These are phyloP conservation scores for Synergus gifuensis DNA, from an alignment of 2,888 invertebrate species.

Conservation along the genomic window DNA sequence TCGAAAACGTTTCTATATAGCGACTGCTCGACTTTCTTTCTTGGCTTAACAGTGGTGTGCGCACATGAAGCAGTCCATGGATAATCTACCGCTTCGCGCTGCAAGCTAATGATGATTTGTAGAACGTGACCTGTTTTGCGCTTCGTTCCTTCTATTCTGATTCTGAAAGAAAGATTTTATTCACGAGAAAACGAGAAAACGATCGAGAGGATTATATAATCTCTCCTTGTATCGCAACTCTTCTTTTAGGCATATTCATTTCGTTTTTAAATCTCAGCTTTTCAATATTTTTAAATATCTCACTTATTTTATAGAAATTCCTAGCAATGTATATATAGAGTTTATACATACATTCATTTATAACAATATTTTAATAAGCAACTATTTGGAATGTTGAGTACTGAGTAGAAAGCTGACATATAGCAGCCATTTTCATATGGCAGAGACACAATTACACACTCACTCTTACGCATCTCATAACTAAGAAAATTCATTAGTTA, in stretches of 20 bases:
- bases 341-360: no score
- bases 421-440: background rate
- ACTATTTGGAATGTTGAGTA: conserved; percentile 4
- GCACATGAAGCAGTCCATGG: conserved; percentile 38
- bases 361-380: no score
- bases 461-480: background rate
- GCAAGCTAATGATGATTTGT: conserved; percentile 42
- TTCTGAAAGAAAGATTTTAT: conserved; percentile 15
- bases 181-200: conserved; percentile 24
- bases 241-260: conserved; percentile 24
- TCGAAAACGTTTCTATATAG: conserved; percentile 37
- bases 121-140: conserved; percentile 42
- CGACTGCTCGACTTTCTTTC: conserved; percentile 41
- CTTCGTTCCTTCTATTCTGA: conserved; percentile 25
- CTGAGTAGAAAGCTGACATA: conserved; percentile 4
- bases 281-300: background rate
- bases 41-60: conserved; percentile 24
- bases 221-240: background rate
- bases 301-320: background rate
- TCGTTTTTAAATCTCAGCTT: background rate
- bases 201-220: conserved; percentile 12
- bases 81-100: conserved; percentile 38
- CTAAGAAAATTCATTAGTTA: conserved; percentile 6
- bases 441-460: conserved; percentile 16
- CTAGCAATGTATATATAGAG: background rate